A percentile compares a stretch with the other conserved stretches of the same genome.
These are phyloP conservation scores for Alsophila aescularia DNA, from an alignment of 2,888 invertebrate genomes.

Conservation along the genomic window DNA sequence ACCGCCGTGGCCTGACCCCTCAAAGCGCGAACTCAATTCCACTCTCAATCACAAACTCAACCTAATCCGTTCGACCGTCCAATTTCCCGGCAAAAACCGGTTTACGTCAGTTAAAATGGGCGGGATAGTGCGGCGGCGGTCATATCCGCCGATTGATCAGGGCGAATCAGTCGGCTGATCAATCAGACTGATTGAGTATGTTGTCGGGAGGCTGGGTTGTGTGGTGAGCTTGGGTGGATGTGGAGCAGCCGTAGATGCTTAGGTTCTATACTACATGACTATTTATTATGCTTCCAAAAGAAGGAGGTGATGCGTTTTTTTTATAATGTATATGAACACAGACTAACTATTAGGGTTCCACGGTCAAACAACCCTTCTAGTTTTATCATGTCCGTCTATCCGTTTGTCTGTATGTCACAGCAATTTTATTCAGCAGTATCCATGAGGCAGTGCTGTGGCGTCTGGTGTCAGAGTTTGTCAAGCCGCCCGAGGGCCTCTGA, in stretches of 20 bases:
- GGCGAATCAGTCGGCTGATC: conserved; percentile 49
- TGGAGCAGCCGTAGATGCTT: neutral
- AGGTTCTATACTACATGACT: neutral
- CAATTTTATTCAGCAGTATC: too few relatives aligned
- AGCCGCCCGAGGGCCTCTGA: too few relatives aligned
- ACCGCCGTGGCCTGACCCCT: conserved; percentile 9
- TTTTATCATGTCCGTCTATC: too few relatives aligned
- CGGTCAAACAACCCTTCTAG: too few relatives aligned
- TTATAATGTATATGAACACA: too few relatives aligned
- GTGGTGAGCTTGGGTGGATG: neutral
- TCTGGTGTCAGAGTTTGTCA: too few relatives aligned
- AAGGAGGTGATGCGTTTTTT: too few relatives aligned
- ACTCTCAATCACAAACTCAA: conserved; percentile 28
- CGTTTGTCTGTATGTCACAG: too few relatives aligned
- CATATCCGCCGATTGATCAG: conserved; percentile 69
- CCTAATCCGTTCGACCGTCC: conserved; percentile 31
- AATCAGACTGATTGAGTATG: conserved; percentile 54
- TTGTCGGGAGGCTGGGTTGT: neutral
- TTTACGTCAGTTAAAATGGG: conserved; percentile 66
- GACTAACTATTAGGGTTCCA: too few relatives aligned
- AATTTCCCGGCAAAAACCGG: conserved; percentile 42
- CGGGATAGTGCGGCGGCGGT: conserved; percentile 56
- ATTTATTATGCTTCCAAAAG: too few relatives aligned
- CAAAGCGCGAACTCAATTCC: conserved; percentile 23
- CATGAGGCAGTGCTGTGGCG: too few relatives aligned